These are phyloP conservation scores for Sinhomidia bicolor DNA, from an alignment of 2,888 invertebrate species.

Conservation along the genomic window DNA sequence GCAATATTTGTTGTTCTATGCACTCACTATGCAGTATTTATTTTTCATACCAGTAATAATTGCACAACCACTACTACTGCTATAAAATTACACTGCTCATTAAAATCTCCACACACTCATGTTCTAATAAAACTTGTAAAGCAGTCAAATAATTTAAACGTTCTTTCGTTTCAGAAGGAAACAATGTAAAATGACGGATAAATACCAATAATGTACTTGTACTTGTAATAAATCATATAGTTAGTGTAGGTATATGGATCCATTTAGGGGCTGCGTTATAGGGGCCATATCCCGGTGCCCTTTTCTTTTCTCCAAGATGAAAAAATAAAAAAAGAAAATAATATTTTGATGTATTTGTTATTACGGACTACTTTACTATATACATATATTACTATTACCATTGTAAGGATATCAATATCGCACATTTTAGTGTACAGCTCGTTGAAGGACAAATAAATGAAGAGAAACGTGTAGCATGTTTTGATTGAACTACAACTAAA, in stretches of 20 bases:
- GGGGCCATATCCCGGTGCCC: conserved; percentile 57
- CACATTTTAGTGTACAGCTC: conserved; percentile 24
- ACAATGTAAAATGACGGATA: not conserved
- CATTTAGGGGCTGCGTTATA: conserved; percentile 3
- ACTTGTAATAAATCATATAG: conserved; percentile 20
- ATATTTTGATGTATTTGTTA: conserved; percentile 54
- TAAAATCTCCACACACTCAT: not conserved
- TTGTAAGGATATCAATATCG: conserved; percentile 15
- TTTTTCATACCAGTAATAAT: not conserved
- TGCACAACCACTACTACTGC: not conserved
- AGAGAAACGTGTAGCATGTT: not conserved
- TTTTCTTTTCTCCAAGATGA: not conserved
- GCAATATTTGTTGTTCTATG: not conserved
- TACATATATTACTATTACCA: conserved; percentile 13
- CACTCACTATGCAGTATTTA: conserved; percentile 37
- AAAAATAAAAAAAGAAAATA: conserved; percentile 38
- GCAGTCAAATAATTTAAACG: not conserved
- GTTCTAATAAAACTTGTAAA: not conserved
- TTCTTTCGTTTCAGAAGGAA: not conserved
- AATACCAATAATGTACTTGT: not conserved
- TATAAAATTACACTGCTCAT: too few species aligned
- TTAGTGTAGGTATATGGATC: not conserved
- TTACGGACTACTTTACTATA: not conserved
- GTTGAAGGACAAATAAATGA: not conserved
- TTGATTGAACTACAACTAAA: not conserved